Evolutionary conservation across 2,113 vertebrate genomes (phyloP), one percentile per base, ranked within the genome.

Genomic region (Rhadina sibilatrix): DNA sequence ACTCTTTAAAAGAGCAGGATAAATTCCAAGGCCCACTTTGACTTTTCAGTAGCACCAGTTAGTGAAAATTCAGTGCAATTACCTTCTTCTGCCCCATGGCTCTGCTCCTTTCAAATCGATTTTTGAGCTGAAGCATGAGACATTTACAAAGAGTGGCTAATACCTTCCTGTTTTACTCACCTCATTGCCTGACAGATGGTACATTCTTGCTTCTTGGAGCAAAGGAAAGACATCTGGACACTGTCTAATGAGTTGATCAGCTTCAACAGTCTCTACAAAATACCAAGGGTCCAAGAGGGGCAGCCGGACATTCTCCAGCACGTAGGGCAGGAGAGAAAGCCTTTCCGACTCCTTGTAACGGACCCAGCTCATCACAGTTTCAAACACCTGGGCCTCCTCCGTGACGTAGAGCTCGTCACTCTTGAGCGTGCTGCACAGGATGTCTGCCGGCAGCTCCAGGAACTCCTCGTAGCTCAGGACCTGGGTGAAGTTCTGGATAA

Each of bases 121-220:
- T 88, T 90, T 71, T 59, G 40, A 88, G 52, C 71, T 54, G 92
- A 91, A 88, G 6, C 37, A 42, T n/a, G 38, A 91, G 74, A 54
- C 44, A 21, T 86, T 81, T 68, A 81, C 52, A 64, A 79, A 87
- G 50, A 74, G 35, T 8, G 23, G 47, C 82, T 47, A 60, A 76
- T 12, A 33, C 23, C n/a, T 69, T 84, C 53, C n/a, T 28, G 40
- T 80, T 93, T 86, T 13, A 94, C 98, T 97, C 61, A 99, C 99
- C 99, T 99, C 99, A 40, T 98, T 98, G 81, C 99, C 99, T 9
- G 99, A 99, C 65, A 99, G 98, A 93, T 99, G 98, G 95, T 99
- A 99, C 96, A 97, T 98, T 50, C 99, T 98, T 46, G 99, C 98
- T 97, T 99, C 99, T 97, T 99, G 99, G 75, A 99, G 96, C 88